Conservation (phyloP, 2,113 vertebrate species). For the Dicentrarchus labrax region DNA sequence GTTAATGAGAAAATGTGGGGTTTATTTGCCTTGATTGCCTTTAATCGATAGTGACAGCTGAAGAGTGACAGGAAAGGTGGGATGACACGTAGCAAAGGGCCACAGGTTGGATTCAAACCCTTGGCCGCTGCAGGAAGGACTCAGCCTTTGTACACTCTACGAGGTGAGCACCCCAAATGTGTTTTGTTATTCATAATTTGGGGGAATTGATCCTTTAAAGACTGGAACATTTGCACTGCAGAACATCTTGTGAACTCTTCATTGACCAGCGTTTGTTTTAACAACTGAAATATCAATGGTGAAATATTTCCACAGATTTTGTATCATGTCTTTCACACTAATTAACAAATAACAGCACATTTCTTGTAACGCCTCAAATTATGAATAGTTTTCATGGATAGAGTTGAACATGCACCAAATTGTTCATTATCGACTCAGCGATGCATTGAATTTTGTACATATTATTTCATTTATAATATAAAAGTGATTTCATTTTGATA, state of each 20-base stretch:
- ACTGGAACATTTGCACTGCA: neutral
- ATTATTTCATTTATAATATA: too few relatives aligned
- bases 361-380: constrained; percentile 13
- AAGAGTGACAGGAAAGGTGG: too few relatives aligned
- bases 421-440: constrained; percentile 7
- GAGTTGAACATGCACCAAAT: neutral
- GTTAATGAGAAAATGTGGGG: too few relatives aligned
- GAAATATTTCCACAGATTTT: constrained; percentile 2
- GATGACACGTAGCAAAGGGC: too few relatives aligned
- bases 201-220: neutral
- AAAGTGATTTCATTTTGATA: constrained; percentile 69
- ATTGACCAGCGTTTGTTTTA: neutral
- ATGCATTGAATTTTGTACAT: neutral
- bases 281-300: constrained; percentile 31
- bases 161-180: too few relatives aligned
- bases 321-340: neutral
- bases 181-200: neutral
- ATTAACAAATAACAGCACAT: constrained; percentile 11
- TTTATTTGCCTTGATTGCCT: too few relatives aligned
- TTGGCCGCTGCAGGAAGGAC: too few relatives aligned
- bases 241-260: neutral
- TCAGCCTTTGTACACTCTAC: too few relatives aligned
- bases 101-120: too few relatives aligned
- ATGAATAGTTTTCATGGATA: constrained; percentile 23
- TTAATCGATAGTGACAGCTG: too few relatives aligned